A percentile compares a stretch with the other conserved stretches of the same genome.
phyloP scores from a whole-genome alignment of 2,888 invertebrate genomes.

The Drosophila mercatorum region DNA sequence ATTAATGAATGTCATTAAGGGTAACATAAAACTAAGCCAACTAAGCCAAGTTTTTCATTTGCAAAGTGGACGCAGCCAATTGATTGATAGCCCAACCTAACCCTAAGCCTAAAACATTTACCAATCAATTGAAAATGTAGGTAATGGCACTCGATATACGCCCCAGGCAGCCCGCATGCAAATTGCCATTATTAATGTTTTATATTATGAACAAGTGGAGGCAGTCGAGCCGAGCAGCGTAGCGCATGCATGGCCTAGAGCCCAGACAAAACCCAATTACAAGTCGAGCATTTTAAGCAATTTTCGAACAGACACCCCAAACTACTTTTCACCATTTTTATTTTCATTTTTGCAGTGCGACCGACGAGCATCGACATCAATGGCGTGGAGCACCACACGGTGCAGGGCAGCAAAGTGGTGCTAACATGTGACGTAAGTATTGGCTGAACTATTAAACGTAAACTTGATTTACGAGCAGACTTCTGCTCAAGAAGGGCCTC shows the following conservation, averaged over 20 bases:
- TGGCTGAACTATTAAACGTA: slow-evolving; percentile 24
- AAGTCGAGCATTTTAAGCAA: slow-evolving; percentile 59
- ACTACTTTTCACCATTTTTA: slow-evolving; percentile 16
- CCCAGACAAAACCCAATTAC: slow-evolving; percentile 66
- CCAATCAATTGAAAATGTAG: slow-evolving; percentile 33
- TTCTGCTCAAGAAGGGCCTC: not conserved
- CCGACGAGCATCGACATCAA: slow-evolving; percentile 91
- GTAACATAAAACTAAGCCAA: slow-evolving; percentile 54
- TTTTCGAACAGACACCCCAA: slow-evolving; percentile 43
- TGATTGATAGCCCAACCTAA: slow-evolving; percentile 56
- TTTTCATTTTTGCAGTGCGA: slow-evolving; percentile 88
- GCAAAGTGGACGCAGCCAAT: slow-evolving; percentile 55
- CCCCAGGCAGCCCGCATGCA: slow-evolving; percentile 47
- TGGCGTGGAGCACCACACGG: slow-evolving; percentile 91
- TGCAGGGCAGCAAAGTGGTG: slow-evolving; percentile 91
- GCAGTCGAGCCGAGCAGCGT: not conserved
- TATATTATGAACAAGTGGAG: slow-evolving; percentile 48
- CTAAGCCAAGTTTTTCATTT: slow-evolving; percentile 60
- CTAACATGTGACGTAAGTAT: slow-evolving; percentile 88
- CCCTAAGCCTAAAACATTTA: slow-evolving; percentile 27
- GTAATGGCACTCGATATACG: slow-evolving; percentile 7
- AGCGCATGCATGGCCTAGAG: slow-evolving; percentile 20
- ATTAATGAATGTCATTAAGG: slow-evolving; percentile 70
- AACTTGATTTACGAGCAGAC: not conserved
- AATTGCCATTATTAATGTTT: slow-evolving; percentile 71